Conservation (phyloP, 2,888 invertebrate species). For the Alcis repandata region DNA sequence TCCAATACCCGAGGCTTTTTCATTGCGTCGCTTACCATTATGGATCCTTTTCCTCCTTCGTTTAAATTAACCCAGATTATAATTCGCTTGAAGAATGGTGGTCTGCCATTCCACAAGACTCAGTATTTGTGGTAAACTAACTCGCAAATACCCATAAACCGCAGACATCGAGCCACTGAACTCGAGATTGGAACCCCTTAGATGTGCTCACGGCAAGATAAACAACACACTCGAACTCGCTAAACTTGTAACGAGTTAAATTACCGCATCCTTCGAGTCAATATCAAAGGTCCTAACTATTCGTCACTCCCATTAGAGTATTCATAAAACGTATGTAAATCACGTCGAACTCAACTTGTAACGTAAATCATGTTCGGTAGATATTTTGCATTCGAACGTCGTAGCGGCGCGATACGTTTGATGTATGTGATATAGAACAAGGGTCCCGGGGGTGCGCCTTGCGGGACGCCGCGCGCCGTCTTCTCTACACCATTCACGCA, state of each 20-base stretch:
- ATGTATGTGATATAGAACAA: constrained; percentile 40
- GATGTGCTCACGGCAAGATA: constrained; percentile 7
- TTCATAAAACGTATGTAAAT: constrained; percentile 54
- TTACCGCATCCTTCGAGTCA: constrained; percentile 16
- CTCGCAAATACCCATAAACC: not conserved
- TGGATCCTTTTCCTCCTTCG: too few relatives aligned
- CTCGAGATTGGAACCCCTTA: not conserved
- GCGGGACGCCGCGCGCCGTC: constrained; percentile 27
- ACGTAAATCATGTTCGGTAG: constrained; percentile 49
- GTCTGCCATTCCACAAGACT: too few relatives aligned
- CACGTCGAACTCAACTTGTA: constrained; percentile 38
- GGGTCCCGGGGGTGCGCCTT: constrained; percentile 35
- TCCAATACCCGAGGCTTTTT: too few relatives aligned
- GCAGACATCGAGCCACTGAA: not conserved
- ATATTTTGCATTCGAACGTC: constrained; percentile 41
- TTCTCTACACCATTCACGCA: not conserved
- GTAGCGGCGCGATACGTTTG: constrained; percentile 28
- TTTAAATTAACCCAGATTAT: too few relatives aligned
- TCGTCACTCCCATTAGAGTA: constrained; percentile 34
- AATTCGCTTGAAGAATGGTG: too few relatives aligned
- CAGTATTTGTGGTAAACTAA: too few relatives aligned
- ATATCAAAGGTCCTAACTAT: constrained; percentile 30
- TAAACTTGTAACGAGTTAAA: constrained; percentile 27
- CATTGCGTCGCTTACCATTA: too few relatives aligned
- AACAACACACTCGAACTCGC: not conserved